Evolutionary conservation across 2,888 invertebrate genomes (phyloP), one percentile per base, ranked within the genome.

Genomic region (Amphiduros pacificus): DNA sequence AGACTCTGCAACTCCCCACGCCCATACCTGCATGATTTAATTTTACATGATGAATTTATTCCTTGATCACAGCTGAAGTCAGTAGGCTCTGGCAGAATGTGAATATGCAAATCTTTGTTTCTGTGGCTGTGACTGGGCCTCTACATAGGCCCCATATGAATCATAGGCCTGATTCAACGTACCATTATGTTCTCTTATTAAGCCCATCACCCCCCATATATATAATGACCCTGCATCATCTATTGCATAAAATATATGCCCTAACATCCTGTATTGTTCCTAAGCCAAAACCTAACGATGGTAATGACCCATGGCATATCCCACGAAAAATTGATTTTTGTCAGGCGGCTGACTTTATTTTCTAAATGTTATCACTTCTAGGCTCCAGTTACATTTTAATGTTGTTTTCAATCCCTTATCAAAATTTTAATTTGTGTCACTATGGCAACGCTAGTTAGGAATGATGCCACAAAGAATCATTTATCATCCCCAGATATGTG

Each of bases 401-500:
- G 70, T 63, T 68, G 67, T 70, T 71, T 70, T 69, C 69, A 65
- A 64, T 65, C 65, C 71, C 70, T 72, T 72, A 71, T 71, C 73
- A 66, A 66, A 71, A 71, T 71, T 71, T 72, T 73, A 71, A 73
- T 73, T 73, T 72, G 67, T 54, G 69, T 72, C 64, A 63, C 71
- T 66, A 70, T 72, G 68, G 72, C 51, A 69, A 73, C 73, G 57
- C 61, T 64, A 69, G 65, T 64, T 63, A 67, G 65, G 63, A 66
- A 69, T 65, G 62, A 63, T 68, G 71, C 51, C 20, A 27, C 51
- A 24, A n/a, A 27, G 51, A 17, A 26, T 51, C 20, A 51, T 51
- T 51, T 51, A 51, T 36, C 17, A 36, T 11, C 36, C 36, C 9
- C 36, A 36, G 36, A 36, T 36, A 36, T 36, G 9, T 17, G n/a